Evolutionary conservation across 1,140 invertebrate species (phyloP), one percentile per base, ranked within the genome.

Genomic region (Physella acuta): DNA sequence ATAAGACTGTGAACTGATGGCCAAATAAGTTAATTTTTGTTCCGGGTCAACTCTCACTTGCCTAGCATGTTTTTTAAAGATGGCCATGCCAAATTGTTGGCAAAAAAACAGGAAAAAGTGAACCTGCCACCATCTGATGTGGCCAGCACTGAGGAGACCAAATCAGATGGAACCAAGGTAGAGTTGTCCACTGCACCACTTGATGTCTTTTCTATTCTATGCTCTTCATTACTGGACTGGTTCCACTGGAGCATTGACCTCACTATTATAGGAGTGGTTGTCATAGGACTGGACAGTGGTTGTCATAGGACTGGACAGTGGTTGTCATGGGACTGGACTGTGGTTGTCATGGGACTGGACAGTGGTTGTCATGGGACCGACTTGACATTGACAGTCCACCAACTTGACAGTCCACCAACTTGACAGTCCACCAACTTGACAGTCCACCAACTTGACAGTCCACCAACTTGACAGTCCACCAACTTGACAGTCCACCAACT

Each of bases 1-100:
- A n/a, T n/a, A n/a, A n/a, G n/a, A n/a, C n/a, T n/a, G n/a, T n/a
- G n/a, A n/a, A n/a, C n/a, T n/a, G n/a, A n/a, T n/a, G n/a, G n/a
- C n/a, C n/a, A n/a, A n/a, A n/a, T n/a, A n/a, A n/a, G n/a, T n/a
- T n/a, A n/a, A n/a, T n/a, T n/a, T n/a, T n/a, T n/a, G n/a, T n/a
- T n/a, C n/a, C n/a, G n/a, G n/a, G n/a, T n/a, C n/a, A n/a, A n/a
- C n/a, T n/a, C n/a, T n/a, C n/a, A n/a, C n/a, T n/a, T n/a, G n/a
- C n/a, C n/a, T n/a, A n/a, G n/a, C 16, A 61, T 61, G 59, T 61
- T 61, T 44, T 61, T 61, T 17, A 61, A 61, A 26, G 59, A 61
- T 20, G 30, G 59, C 37, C 59, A 31, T 20, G 59, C 36, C n/a
- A 61, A 61, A 30, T 14, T 61, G 34, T 39, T 61, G 59, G 3